A percentile compares a stretch with the other conserved stretches of the same genome.
phyloP scores from a whole-genome alignment of 1,140 invertebrate genomes.

The Tribolium castaneum region DNA sequence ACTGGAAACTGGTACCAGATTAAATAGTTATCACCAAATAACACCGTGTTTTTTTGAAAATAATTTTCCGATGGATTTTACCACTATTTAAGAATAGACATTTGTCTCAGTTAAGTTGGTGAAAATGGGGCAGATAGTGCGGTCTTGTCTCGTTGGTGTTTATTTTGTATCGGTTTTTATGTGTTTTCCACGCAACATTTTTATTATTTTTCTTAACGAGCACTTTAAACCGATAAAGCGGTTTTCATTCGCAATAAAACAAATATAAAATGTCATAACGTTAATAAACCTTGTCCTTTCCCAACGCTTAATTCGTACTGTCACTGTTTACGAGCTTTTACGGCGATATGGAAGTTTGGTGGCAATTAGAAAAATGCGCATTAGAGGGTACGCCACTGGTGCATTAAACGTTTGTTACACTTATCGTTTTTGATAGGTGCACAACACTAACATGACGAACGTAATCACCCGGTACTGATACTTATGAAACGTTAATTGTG shows the following conservation, averaged over 20 bases:
- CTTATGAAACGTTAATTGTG: slow-evolving; percentile 34
- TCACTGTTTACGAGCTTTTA: background rate
- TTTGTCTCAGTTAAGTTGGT: too few relatives aligned
- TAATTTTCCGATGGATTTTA: too few relatives aligned
- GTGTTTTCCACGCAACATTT: background rate
- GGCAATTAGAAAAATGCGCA: background rate
- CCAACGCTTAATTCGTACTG: background rate
- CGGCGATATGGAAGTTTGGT: background rate
- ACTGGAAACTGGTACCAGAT: too few relatives aligned
- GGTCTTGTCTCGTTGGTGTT: background rate
- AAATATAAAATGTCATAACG: slow-evolving; percentile 14
- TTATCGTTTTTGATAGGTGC: slow-evolving; percentile 34
- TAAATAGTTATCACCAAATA: too few relatives aligned
- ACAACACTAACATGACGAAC: slow-evolving; percentile 11
- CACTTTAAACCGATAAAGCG: background rate
- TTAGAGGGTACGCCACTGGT: slow-evolving; percentile 5
- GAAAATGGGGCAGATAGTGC: too few relatives aligned
- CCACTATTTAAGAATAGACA: too few relatives aligned
- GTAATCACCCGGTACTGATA: slow-evolving; percentile 33
- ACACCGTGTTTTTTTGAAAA: too few relatives aligned
- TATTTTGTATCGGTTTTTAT: background rate
- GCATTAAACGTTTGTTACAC: slow-evolving; percentile 28
- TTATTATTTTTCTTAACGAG: background rate
- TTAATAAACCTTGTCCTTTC: slow-evolving; percentile 26
- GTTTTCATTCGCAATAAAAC: background rate